Evolutionary conservation across 1,140 invertebrate genomes (phyloP), one percentile per base, ranked within the genome.

Genomic region (Druon quercuslanigerum): DNA sequence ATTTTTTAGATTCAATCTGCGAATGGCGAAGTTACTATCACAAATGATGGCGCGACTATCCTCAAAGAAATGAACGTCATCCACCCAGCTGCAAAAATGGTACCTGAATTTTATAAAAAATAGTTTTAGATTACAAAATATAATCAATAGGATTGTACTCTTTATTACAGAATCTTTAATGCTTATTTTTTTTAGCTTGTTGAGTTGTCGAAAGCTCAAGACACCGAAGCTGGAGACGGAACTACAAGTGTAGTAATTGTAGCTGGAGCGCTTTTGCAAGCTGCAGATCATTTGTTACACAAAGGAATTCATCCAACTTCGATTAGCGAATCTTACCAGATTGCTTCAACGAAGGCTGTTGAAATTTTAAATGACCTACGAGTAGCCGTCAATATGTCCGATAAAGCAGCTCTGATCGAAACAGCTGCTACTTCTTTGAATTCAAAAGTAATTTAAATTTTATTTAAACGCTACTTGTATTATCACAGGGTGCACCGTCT

Each of bases 31-130:
- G 99, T 99, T 0, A 99, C 98, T 12, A 99, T 99, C 76, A 99
- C 99, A 66, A 99, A 99, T 93, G 99, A 99, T 94, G 99, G 99
- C 79, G 99, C 99, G 40, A 99, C 99, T 40, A 99, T 99, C 92
- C 92, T 99, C 52, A 99, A 99, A 91, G 96, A 99, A 92, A 99
- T 99, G 96, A 98, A 98, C 92, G 98, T 99, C 12, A 93, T 98
- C 82, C 99, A 99, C 92, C 99, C 99, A 76, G 98, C 99, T 83
- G 99, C 99, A 54, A 99, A 99, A 95, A 99, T 99, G 98, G 97
- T 98, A 93, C 89, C 79, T 83, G 40, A 46, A 33, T 73, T 56
- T 72, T n/a, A n/a, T 14, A 77, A 17, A 56, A 17, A 71, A 73
- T 25, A 33, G 71, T 50, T 56, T 66, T 33, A 60, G 11, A 52